A percentile compares a stretch with the other conserved stretches of the same genome.
Evolutionary conservation across 2,888 invertebrate genomes (phyloP).

Genomic region (Andricus quercusramuli): DNA sequence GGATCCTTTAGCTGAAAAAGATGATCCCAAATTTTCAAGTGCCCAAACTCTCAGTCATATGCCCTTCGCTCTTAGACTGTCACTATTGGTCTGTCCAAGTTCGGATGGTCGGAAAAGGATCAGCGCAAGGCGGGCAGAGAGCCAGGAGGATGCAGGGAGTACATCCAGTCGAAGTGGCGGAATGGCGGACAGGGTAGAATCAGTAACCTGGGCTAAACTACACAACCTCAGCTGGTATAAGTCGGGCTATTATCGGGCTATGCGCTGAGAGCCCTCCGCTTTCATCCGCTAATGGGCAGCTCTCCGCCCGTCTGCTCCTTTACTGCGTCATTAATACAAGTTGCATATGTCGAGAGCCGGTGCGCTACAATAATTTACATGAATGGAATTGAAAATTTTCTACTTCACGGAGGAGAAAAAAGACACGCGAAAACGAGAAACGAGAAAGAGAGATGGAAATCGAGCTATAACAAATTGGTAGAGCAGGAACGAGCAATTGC

Average conservation of each 20-base stretch:
- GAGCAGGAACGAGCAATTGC: constrained; percentile 42
- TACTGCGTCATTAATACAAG: constrained; percentile 79
- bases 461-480: constrained; percentile 25
- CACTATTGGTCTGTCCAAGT: neutral
- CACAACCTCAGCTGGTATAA: constrained; percentile 75
- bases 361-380: constrained; percentile 77
- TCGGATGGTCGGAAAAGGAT: constrained; percentile 46
- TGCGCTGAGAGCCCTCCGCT: constrained; percentile 78
- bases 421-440: constrained; percentile 63
- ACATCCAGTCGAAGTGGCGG: constrained; percentile 51
- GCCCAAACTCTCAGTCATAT: neutral
- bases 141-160: constrained; percentile 64
- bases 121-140: constrained; percentile 68
- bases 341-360: constrained; percentile 78
- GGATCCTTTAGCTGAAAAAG: too few species aligned
- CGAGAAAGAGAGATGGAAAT: constrained; percentile 49
- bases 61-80: too few species aligned
- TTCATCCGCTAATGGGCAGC: constrained; percentile 79
- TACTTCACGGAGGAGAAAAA: constrained; percentile 75
- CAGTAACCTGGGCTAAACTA: constrained; percentile 76
- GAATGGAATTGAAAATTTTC: constrained; percentile 79
- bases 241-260: constrained; percentile 79
- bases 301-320: constrained; percentile 78
- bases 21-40: neutral
- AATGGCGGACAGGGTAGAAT: constrained; percentile 62